Conservation (phyloP, 2,888 invertebrate genomes). For the Drosophila crucigera region DNA sequence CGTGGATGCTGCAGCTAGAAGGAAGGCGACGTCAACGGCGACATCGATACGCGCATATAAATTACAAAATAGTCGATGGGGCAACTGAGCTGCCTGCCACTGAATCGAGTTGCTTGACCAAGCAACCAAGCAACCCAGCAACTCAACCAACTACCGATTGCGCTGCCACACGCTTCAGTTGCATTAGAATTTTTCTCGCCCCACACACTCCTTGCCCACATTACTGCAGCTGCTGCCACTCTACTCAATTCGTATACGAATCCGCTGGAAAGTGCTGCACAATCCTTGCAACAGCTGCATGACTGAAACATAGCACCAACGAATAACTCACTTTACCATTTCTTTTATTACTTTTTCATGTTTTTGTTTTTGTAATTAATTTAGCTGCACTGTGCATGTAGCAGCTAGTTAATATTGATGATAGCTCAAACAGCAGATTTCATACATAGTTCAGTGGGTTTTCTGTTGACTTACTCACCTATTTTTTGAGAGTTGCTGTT, state of each 20-base stretch:
- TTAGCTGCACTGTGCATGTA: constrained; percentile 35
- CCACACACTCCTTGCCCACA: neutral
- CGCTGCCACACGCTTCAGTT: constrained; percentile 39
- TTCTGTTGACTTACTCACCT: neutral
- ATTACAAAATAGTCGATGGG: constrained; percentile 63
- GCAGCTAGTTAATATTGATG: neutral
- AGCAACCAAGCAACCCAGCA: constrained; percentile 8
- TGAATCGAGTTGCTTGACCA: constrained; percentile 59
- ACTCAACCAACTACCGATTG: constrained; percentile 22
- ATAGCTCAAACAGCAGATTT: too few species aligned
- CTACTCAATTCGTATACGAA: constrained; percentile 51
- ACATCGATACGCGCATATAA: constrained; percentile 60
- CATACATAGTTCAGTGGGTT: neutral
- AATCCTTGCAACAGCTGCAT: constrained; percentile 36
- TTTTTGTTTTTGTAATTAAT: constrained; percentile 63
- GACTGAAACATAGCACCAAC: constrained; percentile 14
- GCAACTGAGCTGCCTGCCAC: constrained; percentile 33
- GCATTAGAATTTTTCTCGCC: constrained; percentile 44
- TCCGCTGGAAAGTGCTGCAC: constrained; percentile 35
- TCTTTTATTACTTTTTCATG: constrained; percentile 20
- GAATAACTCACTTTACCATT: constrained; percentile 18
- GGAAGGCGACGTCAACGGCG: constrained; percentile 7
- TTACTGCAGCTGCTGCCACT: constrained; percentile 53
- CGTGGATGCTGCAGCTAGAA: constrained; percentile 21
- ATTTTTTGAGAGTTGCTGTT: fast-evolving